These are phyloP conservation scores for Raja brachyura DNA, from an alignment of 2,113 vertebrate genomes.

Conservation along the genomic window DNA sequence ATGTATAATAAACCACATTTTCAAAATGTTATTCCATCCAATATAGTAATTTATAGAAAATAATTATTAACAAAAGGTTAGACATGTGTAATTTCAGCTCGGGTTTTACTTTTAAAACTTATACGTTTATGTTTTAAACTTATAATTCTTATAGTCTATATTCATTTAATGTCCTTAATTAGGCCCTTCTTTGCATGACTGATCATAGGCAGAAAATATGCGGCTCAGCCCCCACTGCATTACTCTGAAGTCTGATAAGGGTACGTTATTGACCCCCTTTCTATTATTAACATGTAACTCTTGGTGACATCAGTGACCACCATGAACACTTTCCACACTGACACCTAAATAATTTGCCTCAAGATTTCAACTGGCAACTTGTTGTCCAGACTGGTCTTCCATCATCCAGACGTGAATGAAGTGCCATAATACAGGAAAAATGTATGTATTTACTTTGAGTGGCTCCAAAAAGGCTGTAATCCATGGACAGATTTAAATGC, in stretches of 20 bases:
- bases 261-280: background rate
- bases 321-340: background rate
- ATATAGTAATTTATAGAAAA: background rate
- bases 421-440: background rate
- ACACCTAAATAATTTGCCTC: background rate
- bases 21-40: background rate
- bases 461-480: background rate
- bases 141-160: too few species aligned
- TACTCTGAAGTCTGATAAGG: background rate
- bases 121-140: too few species aligned
- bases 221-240: background rate
- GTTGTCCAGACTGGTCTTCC: background rate
- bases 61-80: background rate
- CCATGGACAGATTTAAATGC: background rate
- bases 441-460: background rate
- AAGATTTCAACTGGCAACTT: background rate
- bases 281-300: background rate
- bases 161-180: background rate
- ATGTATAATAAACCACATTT: background rate
- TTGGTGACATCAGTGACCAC: background rate
- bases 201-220: background rate
- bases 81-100: background rate
- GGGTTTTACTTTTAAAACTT: conserved; percentile 9
- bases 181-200: background rate
- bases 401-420: background rate